These are phyloP conservation scores for Stenolophus ochropezus DNA, from an alignment of 2,888 invertebrate genomes.

Conservation along the genomic window DNA sequence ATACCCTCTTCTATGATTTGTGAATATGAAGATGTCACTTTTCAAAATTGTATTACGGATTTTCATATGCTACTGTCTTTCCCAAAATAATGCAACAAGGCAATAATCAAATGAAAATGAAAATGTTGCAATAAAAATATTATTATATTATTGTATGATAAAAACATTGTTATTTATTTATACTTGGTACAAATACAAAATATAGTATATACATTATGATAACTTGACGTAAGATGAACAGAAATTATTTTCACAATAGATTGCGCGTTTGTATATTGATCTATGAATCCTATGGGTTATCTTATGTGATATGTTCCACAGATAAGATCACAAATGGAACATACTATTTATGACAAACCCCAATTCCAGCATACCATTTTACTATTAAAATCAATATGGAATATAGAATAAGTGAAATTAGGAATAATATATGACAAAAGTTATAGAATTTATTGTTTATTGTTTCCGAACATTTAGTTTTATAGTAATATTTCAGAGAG, in stretches of 20 bases:
- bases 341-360: neutral
- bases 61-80: neutral
- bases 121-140: too few relatives aligned
- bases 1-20: neutral
- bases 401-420: neutral
- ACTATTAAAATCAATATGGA: neutral
- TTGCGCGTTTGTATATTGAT: neutral
- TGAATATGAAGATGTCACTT: conserved; percentile 24
- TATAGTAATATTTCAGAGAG: too few relatives aligned
- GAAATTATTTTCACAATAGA: neutral
- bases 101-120: too few relatives aligned
- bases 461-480: too few relatives aligned
- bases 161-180: too few relatives aligned
- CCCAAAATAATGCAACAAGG: neutral
- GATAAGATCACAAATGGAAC: neutral
- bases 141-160: too few relatives aligned
- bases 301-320: neutral
- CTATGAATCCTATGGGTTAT: neutral
- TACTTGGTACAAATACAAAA: too few relatives aligned
- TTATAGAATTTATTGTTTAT: too few relatives aligned
- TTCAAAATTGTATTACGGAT: neutral
- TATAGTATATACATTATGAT: too few relatives aligned
- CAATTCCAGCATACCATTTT: neutral
- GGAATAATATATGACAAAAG: too few relatives aligned
- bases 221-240: neutral